Conservation (phyloP, 2,797 vertebrate species). For the Acipenser oxyrinchus region DNA sequence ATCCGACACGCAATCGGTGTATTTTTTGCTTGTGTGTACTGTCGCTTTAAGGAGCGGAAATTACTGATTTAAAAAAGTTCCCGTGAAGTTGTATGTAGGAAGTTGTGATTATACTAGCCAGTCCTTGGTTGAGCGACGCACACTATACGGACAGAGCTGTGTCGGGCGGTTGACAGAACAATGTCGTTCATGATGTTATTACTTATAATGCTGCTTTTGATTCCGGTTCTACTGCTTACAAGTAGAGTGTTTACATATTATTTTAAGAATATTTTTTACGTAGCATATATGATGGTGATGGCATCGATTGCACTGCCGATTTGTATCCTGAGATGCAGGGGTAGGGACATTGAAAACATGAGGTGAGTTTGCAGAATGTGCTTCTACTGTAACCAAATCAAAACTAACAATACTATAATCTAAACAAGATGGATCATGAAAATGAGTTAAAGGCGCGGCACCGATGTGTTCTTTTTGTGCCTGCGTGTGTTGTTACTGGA, state of each 20-base stretch:
- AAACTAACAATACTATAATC: conserved; percentile 17
- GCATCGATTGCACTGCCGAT: conserved; percentile 51
- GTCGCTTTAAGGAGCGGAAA: conserved; percentile 4
- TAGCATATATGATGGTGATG: conserved; percentile 62
- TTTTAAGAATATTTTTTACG: conserved; percentile 71
- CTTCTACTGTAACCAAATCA: conserved; percentile 14
- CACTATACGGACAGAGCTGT: conserved; percentile 12
- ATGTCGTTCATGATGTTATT: conserved; percentile 57
- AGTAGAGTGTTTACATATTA: conserved; percentile 71
- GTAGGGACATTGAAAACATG: conserved; percentile 87
- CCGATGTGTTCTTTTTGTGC: too few relatives aligned
- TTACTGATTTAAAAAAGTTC: conserved; percentile 16
- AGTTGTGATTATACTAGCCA: conserved; percentile 12
- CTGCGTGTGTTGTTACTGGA: too few relatives aligned
- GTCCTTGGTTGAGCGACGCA: conserved; percentile 8
- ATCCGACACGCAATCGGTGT: not conserved
- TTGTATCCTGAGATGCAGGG: conserved; percentile 76
- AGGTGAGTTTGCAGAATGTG: conserved; percentile 49
- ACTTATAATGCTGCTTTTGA: conserved; percentile 41
- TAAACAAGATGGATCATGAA: not conserved
- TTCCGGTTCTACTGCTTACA: conserved; percentile 58
- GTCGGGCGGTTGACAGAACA: conserved; percentile 33
- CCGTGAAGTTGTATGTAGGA: conserved; percentile 13
- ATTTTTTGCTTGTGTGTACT: not conserved
- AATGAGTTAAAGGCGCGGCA: not conserved